Evolutionary conservation across 2,888 invertebrate species (phyloP).

Genomic region (Harpagoxenus sublaevis): DNA sequence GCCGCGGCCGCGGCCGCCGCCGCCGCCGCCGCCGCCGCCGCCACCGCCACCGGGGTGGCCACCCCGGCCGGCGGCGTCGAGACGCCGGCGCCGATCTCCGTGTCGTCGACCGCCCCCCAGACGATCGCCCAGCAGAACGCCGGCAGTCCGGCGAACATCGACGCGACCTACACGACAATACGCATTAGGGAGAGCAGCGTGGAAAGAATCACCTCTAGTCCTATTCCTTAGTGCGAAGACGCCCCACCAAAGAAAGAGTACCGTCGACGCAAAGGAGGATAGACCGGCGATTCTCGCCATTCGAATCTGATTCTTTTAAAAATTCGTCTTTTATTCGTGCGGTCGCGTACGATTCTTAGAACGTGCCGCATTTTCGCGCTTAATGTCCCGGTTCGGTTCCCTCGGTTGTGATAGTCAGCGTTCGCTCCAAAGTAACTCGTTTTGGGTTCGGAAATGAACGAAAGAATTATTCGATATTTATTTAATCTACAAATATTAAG

Average conservation of each 20-base stretch:
- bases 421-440: constrained; percentile 4
- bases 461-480: constrained; percentile 7
- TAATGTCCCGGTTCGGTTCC: not conserved
- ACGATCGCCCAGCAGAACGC: constrained; percentile 68
- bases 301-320: not conserved
- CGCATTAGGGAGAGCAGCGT: constrained; percentile 86
- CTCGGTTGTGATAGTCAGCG: not conserved
- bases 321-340: not conserved
- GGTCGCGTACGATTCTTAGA: not conserved
- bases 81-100: constrained; percentile 65
- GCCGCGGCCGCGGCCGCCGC: constrained; percentile 62
- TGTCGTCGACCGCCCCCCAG: constrained; percentile 71
- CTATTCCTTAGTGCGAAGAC: constrained; percentile 84
- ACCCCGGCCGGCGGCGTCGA: constrained; percentile 31
- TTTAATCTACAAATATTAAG: not conserved
- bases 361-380: not conserved
- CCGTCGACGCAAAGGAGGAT: constrained; percentile 71
- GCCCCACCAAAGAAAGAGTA: constrained; percentile 47
- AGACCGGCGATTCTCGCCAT: constrained; percentile 12
- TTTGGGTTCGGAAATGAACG: not conserved
- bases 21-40: constrained; percentile 65
- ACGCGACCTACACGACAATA: constrained; percentile 84
- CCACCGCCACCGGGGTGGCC: constrained; percentile 25
- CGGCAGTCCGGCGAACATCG: constrained; percentile 72
- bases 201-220: constrained; percentile 86